Conservation (phyloP, 1,140 invertebrate species). For the Sinella curviseta region DNA sequence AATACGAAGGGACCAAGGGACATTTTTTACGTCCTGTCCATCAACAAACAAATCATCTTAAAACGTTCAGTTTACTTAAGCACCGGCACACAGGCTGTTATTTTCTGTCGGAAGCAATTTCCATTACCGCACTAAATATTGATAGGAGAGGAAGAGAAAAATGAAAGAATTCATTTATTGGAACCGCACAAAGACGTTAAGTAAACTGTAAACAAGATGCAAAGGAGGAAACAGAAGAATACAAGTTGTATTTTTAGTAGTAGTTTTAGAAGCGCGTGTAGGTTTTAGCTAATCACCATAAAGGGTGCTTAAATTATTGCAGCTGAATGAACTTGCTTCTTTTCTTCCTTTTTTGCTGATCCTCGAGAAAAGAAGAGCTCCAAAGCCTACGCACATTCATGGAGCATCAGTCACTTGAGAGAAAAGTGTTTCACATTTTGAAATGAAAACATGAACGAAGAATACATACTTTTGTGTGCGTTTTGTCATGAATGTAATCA, state of each 20-base stretch:
- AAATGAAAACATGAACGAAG: constrained; percentile 14
- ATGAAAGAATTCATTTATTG: neutral
- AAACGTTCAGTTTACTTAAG: neutral
- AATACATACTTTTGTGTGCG: neutral
- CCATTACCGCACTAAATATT: neutral
- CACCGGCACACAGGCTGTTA: neutral
- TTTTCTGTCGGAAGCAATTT: neutral
- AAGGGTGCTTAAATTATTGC: constrained; percentile 24
- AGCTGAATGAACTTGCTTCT: constrained; percentile 23
- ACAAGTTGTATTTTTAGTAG: too few species aligned
- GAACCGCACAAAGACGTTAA: constrained; percentile 4
- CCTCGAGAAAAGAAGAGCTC: neutral
- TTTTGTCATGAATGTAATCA: too few species aligned
- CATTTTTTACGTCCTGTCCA: neutral
- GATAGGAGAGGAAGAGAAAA: neutral
- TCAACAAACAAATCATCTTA: neutral
- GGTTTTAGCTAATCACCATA: constrained; percentile 23
- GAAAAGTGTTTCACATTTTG: neutral
- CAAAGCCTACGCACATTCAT: neutral
- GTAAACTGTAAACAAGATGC: neutral
- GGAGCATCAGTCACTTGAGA: constrained; percentile 8
- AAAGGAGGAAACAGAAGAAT: neutral
- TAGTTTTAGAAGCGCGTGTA: constrained; percentile 15
- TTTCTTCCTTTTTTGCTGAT: neutral
- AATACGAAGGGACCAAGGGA: too few species aligned